phyloP scores from a whole-genome alignment of 2,797 vertebrate genomes.

The Acomys russatus region DNA sequence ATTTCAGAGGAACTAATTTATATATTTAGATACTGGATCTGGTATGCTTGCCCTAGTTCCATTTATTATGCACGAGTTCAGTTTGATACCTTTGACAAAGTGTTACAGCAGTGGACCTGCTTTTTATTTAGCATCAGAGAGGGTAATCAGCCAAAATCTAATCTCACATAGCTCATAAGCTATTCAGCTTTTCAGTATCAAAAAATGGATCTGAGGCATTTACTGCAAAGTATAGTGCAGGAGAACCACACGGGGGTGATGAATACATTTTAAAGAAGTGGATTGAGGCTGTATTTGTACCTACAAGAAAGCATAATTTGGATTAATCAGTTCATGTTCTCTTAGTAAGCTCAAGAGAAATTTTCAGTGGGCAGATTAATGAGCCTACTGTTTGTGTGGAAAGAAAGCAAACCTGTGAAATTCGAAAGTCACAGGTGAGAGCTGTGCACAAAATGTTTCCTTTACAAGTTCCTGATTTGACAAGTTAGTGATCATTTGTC shows the following conservation, averaged over 20 bases:
- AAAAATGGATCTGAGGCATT: constrained; percentile 46
- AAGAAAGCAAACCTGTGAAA: not conserved
- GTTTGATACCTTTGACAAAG: constrained; percentile 54
- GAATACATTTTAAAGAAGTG: not conserved
- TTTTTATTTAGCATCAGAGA: constrained; percentile 65
- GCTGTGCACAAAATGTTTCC: not conserved
- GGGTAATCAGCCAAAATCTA: constrained; percentile 66
- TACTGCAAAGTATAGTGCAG: not conserved
- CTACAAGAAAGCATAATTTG: not conserved
- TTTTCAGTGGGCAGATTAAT: not conserved
- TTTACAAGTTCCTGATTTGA: not conserved
- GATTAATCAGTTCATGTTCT: not conserved
- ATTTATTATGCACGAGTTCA: not conserved
- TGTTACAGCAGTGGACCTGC: constrained; percentile 25
- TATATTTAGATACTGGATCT: constrained; percentile 26
- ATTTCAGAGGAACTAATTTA: constrained; percentile 16
- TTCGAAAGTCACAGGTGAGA: not conserved
- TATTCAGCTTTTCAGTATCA: not conserved
- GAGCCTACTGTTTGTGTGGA: not conserved
- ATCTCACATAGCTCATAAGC: constrained; percentile 59
- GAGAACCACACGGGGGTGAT: not conserved
- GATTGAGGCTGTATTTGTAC: not conserved
- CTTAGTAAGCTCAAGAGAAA: not conserved
- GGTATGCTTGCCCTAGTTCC: constrained; percentile 25
- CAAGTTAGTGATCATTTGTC: not conserved